Conservation (phyloP, 2,113 vertebrate species). For the Chionis minor region DNA sequence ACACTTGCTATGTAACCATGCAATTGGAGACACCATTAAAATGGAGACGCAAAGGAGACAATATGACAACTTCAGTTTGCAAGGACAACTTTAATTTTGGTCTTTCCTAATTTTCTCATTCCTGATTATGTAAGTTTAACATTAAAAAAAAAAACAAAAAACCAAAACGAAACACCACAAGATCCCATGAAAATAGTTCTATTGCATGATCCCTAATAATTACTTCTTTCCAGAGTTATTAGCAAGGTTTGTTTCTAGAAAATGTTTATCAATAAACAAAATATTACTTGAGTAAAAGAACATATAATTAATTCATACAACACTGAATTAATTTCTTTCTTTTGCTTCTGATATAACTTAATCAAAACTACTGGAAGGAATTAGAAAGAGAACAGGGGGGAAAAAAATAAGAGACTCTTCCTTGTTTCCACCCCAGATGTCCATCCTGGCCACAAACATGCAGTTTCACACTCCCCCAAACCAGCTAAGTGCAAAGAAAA, state of each 20-base stretch:
- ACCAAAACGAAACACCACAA: background rate
- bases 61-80: background rate
- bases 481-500: background rate
- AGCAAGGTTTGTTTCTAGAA: background rate
- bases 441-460: background rate
- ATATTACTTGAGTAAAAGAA: background rate
- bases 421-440: background rate
- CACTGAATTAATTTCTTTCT: background rate
- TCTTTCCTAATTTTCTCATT: background rate
- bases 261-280: background rate
- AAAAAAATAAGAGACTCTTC: background rate
- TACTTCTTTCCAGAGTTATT: background rate
- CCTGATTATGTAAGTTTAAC: background rate
- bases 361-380: background rate
- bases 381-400: background rate
- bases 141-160: background rate
- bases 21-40: background rate
- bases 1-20: background rate
- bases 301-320: background rate
- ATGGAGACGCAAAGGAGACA: background rate
- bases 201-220: background rate
- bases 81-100: background rate
- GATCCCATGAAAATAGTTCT: background rate
- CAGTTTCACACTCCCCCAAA: background rate
- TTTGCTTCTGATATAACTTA: background rate